Evolutionary conservation across 2,888 invertebrate species (phyloP), one percentile per base, ranked within the genome.

Genomic region (Coenonympha arcania): DNA sequence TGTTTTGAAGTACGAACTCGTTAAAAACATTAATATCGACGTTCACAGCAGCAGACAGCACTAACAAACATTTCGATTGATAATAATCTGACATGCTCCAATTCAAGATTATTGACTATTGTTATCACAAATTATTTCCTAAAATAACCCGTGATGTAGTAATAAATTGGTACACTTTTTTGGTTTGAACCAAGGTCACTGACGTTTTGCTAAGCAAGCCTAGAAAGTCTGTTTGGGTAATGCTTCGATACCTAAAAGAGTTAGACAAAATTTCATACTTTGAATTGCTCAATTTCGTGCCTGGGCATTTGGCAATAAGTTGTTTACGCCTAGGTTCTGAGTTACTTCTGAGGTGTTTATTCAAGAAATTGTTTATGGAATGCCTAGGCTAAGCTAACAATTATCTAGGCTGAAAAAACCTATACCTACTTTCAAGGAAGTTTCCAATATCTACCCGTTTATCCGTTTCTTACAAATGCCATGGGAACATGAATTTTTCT

Each of bases 131-230:
- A 55, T 55, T 48, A 52, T 58, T 58, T 57, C 36, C 57, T 55
- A 55, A 57, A 55, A 54, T 51, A 48, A 18, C 36, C 22, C n/a
- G 24, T 37, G 50, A 46, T 55, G 36, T 36, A 39, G 30, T 50
- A 49, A 53, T 47, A 37, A 49, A 60, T 49, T 55, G 61, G 64
- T 22, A 26, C 26, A 39, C 11, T 57, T 50, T 61, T 56, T 63
- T 65, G 64, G 64, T 62, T 53, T 64, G 48, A 47, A 50, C 42
- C 74, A 76, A 79, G 76, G 75, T 63, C 71, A 58, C 44, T 47
- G 55, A 60, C 62, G 65, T 63, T 66, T 71, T 69, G 72, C 71
- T 61, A 60, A 41, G 43, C 48, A 42, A 63, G 57, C 63, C 66
- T 73, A 66, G 71, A 75, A 76, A 76, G 65, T 62, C 62, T 66